Conservation (phyloP, 2,888 invertebrate genomes). For the Spilosoma lubricipeda region DNA sequence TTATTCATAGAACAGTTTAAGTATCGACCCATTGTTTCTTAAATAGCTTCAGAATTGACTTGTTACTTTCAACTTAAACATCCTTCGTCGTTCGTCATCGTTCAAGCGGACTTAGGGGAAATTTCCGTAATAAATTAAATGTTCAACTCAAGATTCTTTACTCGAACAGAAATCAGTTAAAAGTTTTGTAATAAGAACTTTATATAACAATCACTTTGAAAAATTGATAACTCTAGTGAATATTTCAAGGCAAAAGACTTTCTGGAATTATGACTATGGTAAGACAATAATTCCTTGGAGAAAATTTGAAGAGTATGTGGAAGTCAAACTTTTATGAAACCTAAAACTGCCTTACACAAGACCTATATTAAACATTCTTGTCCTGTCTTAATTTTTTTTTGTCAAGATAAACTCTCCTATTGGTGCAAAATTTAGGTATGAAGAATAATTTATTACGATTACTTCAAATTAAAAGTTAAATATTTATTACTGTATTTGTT, state of each 20-base stretch:
- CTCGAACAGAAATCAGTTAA: neutral
- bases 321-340: no score
- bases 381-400: no score
- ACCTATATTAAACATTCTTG: no score
- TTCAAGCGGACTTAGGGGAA: neutral
- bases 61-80: neutral
- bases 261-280: neutral
- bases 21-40: slow-evolving; percentile 1
- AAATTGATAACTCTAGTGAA: neutral
- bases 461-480: no score
- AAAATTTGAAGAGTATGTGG: no score
- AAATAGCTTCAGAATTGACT: neutral
- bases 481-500: no score
- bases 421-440: no score
- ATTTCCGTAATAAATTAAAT: slow-evolving; percentile 1
- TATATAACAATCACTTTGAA: neutral
- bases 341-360: no score
- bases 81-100: no score
- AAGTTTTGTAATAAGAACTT: neutral
- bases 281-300: neutral
- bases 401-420: no score
- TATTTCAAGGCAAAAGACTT: neutral
- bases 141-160: neutral
- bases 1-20: neutral
- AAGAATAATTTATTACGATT: no score